Conservation (phyloP, 2,888 invertebrate species). For the Cephus pulcher region DNA sequence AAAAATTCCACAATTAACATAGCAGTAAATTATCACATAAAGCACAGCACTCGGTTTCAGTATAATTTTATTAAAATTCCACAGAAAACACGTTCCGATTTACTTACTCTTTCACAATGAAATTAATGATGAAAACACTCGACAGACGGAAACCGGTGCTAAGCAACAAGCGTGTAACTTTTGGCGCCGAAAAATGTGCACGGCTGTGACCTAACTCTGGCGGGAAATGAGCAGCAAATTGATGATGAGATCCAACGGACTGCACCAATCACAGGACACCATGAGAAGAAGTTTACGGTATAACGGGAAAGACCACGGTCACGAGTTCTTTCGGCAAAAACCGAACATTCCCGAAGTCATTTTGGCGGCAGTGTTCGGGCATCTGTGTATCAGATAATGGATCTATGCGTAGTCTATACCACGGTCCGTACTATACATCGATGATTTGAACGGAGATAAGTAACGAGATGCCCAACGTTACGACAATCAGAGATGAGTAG, state of each 20-base stretch:
- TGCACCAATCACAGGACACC: not conserved
- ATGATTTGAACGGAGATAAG: too few relatives aligned
- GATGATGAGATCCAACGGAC: not conserved
- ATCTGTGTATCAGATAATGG: not conserved
- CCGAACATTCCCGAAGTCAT: not conserved
- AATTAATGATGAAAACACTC: constrained; percentile 16
- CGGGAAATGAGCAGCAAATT: constrained; percentile 6
- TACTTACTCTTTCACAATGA: constrained; percentile 13
- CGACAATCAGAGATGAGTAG: too few relatives aligned
- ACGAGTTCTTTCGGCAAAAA: not conserved
- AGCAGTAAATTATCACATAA: not conserved
- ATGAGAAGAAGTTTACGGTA: not conserved
- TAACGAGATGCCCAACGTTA: too few relatives aligned
- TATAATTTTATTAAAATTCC: not conserved
- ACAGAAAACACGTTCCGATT: not conserved
- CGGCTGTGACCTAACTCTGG: constrained; percentile 11
- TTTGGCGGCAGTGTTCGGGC: not conserved
- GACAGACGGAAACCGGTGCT: constrained; percentile 21
- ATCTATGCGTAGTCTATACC: too few relatives aligned
- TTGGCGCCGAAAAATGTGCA: constrained; percentile 22
- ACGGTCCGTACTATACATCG: too few relatives aligned
- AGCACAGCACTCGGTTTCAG: not conserved
- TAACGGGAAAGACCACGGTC: not conserved
- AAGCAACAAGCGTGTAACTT: constrained; percentile 26
- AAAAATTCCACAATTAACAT: not conserved